Evolutionary conservation across 1,140 invertebrate species (phyloP).

Genomic region (Fopius arisanus): DNA sequence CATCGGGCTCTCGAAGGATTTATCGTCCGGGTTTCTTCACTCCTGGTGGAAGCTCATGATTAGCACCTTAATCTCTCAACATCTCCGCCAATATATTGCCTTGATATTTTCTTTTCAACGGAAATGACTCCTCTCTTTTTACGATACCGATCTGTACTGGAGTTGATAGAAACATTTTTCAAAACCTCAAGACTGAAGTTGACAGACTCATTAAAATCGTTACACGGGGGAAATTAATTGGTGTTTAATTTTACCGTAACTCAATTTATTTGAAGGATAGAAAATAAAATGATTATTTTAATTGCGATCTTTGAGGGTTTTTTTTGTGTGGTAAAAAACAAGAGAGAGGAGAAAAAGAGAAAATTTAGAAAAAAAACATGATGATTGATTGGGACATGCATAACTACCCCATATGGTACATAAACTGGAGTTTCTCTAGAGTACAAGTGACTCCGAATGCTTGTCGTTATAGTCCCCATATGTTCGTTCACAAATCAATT

Average conservation of each 20-base stretch:
- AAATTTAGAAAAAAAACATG: background rate
- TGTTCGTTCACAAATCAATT: conserved; percentile 6
- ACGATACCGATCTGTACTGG: too few species aligned
- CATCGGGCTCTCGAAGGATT: background rate
- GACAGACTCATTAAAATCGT: too few species aligned
- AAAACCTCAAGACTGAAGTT: too few species aligned
- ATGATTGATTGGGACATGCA: background rate
- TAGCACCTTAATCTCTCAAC: background rate
- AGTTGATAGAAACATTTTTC: too few species aligned
- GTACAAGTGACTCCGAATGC: background rate
- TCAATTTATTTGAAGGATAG: too few species aligned
- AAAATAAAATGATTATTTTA: too few species aligned
- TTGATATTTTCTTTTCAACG: background rate
- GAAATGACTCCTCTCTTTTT: background rate
- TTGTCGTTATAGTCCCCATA: background rate
- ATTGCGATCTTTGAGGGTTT: background rate
- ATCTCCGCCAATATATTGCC: background rate
- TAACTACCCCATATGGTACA: background rate
- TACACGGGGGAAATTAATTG: too few species aligned
- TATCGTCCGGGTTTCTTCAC: background rate
- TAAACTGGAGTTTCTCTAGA: background rate
- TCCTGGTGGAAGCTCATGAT: background rate
- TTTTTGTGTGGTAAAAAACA: background rate
- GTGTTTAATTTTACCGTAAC: too few species aligned
- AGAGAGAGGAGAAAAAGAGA: too few species aligned